phyloP scores from a whole-genome alignment of 2,113 vertebrate species.

The Atractosteus spatula region DNA sequence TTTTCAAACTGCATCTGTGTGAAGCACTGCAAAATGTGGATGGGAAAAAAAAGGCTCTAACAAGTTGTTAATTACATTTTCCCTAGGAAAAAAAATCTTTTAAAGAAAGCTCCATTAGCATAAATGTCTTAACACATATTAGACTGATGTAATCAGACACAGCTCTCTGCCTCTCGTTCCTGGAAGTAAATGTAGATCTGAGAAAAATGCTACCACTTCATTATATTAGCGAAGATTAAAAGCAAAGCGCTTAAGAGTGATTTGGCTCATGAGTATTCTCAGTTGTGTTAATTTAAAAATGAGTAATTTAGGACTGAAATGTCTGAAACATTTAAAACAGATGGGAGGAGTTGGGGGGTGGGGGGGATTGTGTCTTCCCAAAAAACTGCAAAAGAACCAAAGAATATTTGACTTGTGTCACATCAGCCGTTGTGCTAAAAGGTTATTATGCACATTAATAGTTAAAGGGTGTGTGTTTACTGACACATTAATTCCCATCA shows the following conservation, averaged over 20 bases:
- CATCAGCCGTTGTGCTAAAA: not conserved
- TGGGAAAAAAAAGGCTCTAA: slow-evolving; percentile 34
- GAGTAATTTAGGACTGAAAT: not conserved
- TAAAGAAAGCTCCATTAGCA: slow-evolving; percentile 50
- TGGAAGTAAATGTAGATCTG: slow-evolving; percentile 2
- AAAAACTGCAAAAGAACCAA: not conserved
- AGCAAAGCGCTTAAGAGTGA: not conserved
- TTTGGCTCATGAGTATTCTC: not conserved
- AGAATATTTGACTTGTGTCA: not conserved
- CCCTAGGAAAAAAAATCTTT: slow-evolving; percentile 46
- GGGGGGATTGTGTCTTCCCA: not conserved
- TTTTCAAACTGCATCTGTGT: slow-evolving; percentile 70
- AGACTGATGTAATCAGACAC: slow-evolving; percentile 10
- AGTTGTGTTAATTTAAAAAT: slow-evolving; percentile 1
- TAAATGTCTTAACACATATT: slow-evolving; percentile 45
- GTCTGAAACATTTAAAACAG: not conserved
- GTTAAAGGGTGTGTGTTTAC: not conserved
- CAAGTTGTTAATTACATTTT: slow-evolving; percentile 67
- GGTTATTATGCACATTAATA: not conserved
- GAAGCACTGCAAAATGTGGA: slow-evolving; percentile 54
- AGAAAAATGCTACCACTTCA: not conserved
- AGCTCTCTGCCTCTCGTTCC: slow-evolving; percentile 2
- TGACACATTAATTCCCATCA: not conserved
- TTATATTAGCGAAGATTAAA: slow-evolving; percentile 8
- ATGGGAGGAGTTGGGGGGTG: not conserved